Conservation (phyloP, 2,888 invertebrate species). For the Dicyrtomina minuta region DNA sequence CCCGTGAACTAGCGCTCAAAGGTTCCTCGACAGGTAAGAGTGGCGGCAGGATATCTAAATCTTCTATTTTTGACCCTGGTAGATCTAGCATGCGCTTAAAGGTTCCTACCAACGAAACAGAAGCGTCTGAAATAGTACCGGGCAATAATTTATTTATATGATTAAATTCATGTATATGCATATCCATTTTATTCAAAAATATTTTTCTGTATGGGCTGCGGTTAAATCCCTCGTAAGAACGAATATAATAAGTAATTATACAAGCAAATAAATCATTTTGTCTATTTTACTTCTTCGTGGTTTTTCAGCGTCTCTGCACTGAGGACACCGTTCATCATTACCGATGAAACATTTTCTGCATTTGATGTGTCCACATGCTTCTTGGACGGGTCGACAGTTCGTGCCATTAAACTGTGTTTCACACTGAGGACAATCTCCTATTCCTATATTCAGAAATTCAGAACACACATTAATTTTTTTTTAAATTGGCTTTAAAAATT, state of each 20-base stretch:
- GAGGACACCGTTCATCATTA: conserved; percentile 46
- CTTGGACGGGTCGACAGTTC: conserved; percentile 44
- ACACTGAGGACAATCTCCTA: conserved; percentile 45
- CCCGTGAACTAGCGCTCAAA: neutral
- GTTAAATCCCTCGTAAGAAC: neutral
- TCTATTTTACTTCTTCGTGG: conserved; percentile 6
- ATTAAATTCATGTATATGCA: too few relatives aligned
- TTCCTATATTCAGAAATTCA: too few relatives aligned
- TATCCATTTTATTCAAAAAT: too few relatives aligned
- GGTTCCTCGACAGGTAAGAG: conserved; percentile 27
- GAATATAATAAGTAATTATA: too few relatives aligned
- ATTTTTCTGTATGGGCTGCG: too few relatives aligned
- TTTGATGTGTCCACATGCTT: conserved; percentile 48
- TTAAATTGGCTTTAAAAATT: too few relatives aligned
- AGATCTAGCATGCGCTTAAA: neutral
- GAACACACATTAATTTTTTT: too few relatives aligned
- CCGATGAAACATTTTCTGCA: conserved; percentile 47
- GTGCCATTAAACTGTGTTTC: conserved; percentile 34
- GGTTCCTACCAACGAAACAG: neutral
- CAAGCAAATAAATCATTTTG: too few relatives aligned
- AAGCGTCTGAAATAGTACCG: too few relatives aligned
- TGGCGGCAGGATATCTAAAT: conserved; percentile 25
- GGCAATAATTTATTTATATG: too few relatives aligned
- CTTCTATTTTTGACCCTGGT: neutral
- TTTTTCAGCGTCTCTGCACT: conserved; percentile 37